phyloP scores from a whole-genome alignment of 1,140 invertebrate genomes.

The Antheraea mylitta region DNA sequence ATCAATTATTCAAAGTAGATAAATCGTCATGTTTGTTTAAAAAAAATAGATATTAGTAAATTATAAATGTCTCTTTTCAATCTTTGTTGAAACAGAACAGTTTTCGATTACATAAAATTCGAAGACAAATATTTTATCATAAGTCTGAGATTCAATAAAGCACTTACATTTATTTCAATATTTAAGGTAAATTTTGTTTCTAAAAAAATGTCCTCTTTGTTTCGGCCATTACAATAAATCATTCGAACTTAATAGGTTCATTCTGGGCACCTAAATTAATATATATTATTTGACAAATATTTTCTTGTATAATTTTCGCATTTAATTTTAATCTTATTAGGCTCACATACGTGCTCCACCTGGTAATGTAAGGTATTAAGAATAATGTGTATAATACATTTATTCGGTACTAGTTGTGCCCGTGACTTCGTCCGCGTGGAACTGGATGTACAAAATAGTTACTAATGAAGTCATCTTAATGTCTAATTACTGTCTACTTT shows the following conservation, averaged over 20 bases:
- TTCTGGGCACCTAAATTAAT: neutral
- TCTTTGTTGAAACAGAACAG: neutral
- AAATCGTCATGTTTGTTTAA: neutral
- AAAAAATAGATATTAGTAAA: neutral
- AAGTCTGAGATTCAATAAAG: neutral
- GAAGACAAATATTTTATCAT: neutral
- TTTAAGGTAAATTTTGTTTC: neutral
- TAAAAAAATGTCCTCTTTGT: neutral
- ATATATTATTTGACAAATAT: constrained; percentile 1
- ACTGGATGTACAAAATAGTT: too few relatives aligned
- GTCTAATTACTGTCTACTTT: too few relatives aligned
- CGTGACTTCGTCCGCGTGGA: too few relatives aligned
- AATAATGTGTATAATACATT: neutral
- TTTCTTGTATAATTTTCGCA: neutral
- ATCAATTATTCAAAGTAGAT: too few relatives aligned
- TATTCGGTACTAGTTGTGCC: too few relatives aligned
- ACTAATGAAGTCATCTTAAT: too few relatives aligned
- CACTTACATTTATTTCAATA: neutral
- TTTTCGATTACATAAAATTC: neutral
- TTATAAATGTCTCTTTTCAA: neutral
- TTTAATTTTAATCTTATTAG: neutral
- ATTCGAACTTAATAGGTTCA: neutral
- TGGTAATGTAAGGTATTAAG: neutral
- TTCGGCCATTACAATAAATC: constrained; percentile 13
- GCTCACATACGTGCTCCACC: neutral